Conservation (phyloP, 2,113 vertebrate genomes). For the Agapornis roseicollis region DNA sequence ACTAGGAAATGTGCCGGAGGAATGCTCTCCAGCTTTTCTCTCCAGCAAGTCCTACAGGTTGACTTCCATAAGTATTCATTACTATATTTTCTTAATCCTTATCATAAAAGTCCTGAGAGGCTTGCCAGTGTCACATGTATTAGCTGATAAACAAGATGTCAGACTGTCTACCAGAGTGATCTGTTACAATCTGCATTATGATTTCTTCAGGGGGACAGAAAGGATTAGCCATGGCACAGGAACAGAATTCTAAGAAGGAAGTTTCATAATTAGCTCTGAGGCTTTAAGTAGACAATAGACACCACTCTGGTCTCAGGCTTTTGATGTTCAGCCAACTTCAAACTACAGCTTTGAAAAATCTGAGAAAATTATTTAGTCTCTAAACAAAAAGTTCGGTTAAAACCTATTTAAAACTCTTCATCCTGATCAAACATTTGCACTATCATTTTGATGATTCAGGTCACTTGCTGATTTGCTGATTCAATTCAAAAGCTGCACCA, state of each 20-base stretch:
- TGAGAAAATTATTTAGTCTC: not conserved
- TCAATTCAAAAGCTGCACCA: not conserved
- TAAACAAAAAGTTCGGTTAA: not conserved
- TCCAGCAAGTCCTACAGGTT: not conserved
- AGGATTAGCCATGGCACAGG: conserved; percentile 37
- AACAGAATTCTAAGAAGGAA: conserved; percentile 60
- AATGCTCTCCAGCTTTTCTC: conserved; percentile 40
- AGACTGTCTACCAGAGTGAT: not conserved
- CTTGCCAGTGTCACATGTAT: not conserved
- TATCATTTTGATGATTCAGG: not conserved
- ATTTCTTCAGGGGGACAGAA: conserved; percentile 36
- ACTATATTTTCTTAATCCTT: conserved; percentile 12
- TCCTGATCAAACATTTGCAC: not conserved
- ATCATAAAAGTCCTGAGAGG: not conserved
- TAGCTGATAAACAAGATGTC: conserved; percentile 24
- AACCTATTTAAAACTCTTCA: not conserved
- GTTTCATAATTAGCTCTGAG: conserved; percentile 46
- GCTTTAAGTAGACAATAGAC: conserved; percentile 7
- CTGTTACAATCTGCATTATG: not conserved
- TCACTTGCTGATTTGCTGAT: not conserved
- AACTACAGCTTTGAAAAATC: not conserved
- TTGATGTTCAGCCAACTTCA: conserved; percentile 6
- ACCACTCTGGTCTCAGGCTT: conserved; percentile 2
- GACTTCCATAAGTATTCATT: not conserved
- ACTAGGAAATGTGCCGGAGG: not conserved